phyloP scores from a whole-genome alignment of 2,888 invertebrate genomes.

The Notodonta ziczac region DNA sequence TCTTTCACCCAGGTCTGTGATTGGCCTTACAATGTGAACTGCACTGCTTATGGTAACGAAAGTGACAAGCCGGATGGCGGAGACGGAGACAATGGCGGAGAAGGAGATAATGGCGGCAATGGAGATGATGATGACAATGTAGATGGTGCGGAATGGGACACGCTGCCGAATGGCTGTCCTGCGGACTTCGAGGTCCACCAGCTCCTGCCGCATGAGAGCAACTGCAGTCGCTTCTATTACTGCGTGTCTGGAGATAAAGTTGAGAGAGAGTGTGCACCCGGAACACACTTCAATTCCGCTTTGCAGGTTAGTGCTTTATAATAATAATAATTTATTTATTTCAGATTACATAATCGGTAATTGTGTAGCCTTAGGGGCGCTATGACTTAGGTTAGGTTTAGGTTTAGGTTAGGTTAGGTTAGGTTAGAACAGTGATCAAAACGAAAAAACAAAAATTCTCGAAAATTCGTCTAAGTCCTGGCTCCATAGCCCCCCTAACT shows the following conservation, averaged over 20 bases:
- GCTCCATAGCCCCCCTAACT: no score
- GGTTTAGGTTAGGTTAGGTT: no score
- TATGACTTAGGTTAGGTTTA: no score
- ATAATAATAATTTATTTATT: no score
- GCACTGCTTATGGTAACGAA: conserved; percentile 7
- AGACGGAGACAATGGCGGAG: not conserved
- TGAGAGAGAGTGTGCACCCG: conserved; percentile 36
- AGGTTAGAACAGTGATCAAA: no score
- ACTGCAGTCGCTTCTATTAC: conserved; percentile 51
- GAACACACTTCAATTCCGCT: conserved; percentile 51
- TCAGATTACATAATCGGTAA: no score
- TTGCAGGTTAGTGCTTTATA: conserved; percentile 47
- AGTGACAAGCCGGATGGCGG: not conserved
- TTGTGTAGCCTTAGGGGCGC: no score
- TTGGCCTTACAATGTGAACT: conserved; percentile 18
- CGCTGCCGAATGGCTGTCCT: conserved; percentile 47
- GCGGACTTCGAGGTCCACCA: conserved; percentile 39
- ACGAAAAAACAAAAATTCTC: no score
- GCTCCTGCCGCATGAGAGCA: conserved; percentile 46
- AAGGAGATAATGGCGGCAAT: not conserved
- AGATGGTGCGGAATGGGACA: not conserved
- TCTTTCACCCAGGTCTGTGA: conserved; percentile 15
- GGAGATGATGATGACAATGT: not conserved
- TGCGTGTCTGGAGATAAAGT: conserved; percentile 48
- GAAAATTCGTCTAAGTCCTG: no score